Conservation (phyloP, 2,797 vertebrate genomes). For the Pipistrellus pipistrellus region DNA sequence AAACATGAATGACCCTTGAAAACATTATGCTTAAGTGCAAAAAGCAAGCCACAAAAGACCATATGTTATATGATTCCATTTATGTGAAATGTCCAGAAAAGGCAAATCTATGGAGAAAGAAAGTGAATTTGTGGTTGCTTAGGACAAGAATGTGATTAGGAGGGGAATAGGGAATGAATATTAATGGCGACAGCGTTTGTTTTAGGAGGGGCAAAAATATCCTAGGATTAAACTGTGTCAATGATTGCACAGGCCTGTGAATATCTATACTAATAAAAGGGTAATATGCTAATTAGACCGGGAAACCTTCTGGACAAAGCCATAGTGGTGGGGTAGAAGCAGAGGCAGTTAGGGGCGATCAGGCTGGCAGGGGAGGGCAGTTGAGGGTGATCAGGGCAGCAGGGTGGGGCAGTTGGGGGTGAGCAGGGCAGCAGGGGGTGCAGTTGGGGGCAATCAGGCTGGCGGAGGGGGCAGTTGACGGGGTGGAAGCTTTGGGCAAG, state of each 20-base stretch:
- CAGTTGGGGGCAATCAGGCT: too few relatives aligned
- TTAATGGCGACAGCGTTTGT: constrained; percentile 9
- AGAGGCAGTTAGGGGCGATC: too few relatives aligned
- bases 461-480: too few relatives aligned
- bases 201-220: constrained; percentile 36
- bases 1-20: background rate
- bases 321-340: too few relatives aligned
- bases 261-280: background rate
- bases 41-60: constrained; percentile 2
- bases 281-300: too few relatives aligned
- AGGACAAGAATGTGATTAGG: background rate
- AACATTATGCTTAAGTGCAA: constrained; percentile 56
- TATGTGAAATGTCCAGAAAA: constrained; percentile 30
- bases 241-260: background rate
- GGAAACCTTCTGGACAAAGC: too few relatives aligned
- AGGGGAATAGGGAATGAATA: background rate
- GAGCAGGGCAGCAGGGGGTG: too few relatives aligned
- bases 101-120: background rate
- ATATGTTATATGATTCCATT: background rate
- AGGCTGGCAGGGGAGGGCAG: too few relatives aligned
- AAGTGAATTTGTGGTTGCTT: constrained; percentile 21
- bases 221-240: constrained; percentile 31
- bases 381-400: too few relatives aligned
- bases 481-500: too few relatives aligned
- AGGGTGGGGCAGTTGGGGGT: too few relatives aligned